phyloP scores from a whole-genome alignment of 2,797 vertebrate species.

The Cyprinella venusta region DNA sequence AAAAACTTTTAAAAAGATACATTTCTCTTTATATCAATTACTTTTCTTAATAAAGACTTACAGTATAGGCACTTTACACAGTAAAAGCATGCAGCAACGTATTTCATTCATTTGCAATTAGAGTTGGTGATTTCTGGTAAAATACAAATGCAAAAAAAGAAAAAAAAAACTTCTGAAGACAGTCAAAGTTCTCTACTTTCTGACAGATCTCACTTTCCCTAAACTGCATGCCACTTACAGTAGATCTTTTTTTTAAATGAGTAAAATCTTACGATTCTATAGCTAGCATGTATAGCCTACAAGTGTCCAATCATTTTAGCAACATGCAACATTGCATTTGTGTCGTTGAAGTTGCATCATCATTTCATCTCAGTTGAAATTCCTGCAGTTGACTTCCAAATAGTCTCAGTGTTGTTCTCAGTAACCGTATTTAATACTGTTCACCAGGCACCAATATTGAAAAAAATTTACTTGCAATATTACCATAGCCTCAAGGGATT shows the following conservation, averaged over 20 bases:
- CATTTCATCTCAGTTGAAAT: constrained; percentile 19
- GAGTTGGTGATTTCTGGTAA: background rate
- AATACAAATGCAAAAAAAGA: background rate
- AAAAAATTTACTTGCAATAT: background rate
- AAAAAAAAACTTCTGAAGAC: background rate
- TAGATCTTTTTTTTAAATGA: background rate
- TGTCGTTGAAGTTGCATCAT: constrained; percentile 38
- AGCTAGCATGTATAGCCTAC: background rate
- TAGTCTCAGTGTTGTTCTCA: constrained; percentile 1
- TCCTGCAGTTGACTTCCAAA: constrained; percentile 28
- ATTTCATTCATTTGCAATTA: background rate
- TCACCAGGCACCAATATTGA: constrained; percentile 3
- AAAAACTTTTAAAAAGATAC: fast-evolving
- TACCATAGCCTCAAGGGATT: constrained; percentile 3
- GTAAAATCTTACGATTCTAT: constrained; percentile 7
- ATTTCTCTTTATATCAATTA: background rate
- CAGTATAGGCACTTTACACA: background rate
- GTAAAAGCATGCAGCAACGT: background rate
- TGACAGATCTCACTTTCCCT: background rate
- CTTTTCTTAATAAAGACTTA: background rate
- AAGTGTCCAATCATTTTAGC: background rate
- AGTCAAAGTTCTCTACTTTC: background rate
- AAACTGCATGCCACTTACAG: background rate
- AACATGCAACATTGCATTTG: constrained; percentile 38
- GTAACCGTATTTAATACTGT: constrained; percentile 16